These are phyloP conservation scores for Aurelia coerulea DNA, from an alignment of 30 jellyfish, hydroid and myxozoan genomes.

Conservation along the genomic window DNA sequence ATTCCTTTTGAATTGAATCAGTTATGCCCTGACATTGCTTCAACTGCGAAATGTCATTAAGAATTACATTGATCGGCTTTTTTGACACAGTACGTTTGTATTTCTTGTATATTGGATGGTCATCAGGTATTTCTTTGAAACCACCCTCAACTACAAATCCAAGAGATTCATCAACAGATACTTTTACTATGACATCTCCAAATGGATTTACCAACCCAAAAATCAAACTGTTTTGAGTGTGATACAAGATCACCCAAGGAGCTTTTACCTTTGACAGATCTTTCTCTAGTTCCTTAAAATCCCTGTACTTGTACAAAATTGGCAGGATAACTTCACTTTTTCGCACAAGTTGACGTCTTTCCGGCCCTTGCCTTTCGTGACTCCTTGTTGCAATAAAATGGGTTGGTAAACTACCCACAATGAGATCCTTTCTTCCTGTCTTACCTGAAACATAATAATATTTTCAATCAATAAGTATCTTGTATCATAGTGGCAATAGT, in stretches of 20 bases:
- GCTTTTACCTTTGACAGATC: conserved; percentile 4
- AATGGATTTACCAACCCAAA: no score
- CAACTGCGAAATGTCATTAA: no score
- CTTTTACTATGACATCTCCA: no score
- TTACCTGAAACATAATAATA: conserved; percentile 15
- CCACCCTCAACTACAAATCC: no score
- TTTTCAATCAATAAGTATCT: neutral
- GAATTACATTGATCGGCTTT: no score
- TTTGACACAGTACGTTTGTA: no score
- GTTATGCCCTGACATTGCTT: no score
- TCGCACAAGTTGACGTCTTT: conserved; percentile 41
- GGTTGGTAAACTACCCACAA: conserved; percentile 49
- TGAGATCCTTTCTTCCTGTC: conserved; percentile 48
- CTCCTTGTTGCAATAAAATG: conserved; percentile 21
- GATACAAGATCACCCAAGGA: conserved; percentile 24
- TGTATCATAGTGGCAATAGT: neutral
- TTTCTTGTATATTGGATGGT: no score
- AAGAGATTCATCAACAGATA: no score
- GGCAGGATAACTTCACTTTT: conserved; percentile 28
- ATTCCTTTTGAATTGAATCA: conserved; percentile 2
- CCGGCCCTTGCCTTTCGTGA: conserved; percentile 21
- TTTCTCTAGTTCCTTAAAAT: conserved; percentile 25
- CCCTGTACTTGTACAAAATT: conserved; percentile 40
- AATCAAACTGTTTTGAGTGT: no score
- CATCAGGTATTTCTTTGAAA: no score